These are phyloP conservation scores for Eunapius fragilis DNA, from an alignment of 37 sponge, comb jelly and placozoan species.

Conservation along the genomic window DNA sequence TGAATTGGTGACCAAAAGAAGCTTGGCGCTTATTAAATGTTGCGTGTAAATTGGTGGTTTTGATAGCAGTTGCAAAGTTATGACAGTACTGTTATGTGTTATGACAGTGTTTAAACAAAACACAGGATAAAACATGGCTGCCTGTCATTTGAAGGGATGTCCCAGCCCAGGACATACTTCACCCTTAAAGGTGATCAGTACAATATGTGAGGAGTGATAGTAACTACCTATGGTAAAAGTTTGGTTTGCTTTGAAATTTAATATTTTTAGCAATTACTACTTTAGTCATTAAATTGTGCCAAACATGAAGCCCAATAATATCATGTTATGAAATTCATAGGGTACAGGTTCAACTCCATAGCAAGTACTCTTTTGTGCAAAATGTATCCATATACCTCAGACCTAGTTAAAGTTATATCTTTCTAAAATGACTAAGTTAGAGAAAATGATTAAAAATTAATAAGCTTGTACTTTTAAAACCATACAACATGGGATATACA, in stretches of 20 bases:
- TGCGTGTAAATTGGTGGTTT: background rate
- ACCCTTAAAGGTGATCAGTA: background rate
- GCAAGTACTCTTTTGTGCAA: background rate
- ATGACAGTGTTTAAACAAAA: background rate
- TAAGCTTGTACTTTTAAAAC: background rate
- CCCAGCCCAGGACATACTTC: background rate
- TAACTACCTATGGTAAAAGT: background rate
- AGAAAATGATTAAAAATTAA: background rate
- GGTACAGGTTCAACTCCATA: background rate
- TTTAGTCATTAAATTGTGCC: background rate
- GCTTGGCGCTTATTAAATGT: background rate
- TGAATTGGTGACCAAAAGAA: background rate
- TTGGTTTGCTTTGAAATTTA: background rate
- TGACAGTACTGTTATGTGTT: background rate
- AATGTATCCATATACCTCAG: background rate
- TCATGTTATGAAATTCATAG: background rate
- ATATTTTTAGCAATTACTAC: background rate
- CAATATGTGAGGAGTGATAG: background rate
- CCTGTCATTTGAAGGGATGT: background rate
- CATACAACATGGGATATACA: background rate
- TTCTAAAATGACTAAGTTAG: background rate
- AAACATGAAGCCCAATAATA: background rate
- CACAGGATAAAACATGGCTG: background rate
- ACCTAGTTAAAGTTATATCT: background rate
- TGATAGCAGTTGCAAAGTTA: background rate